These are phyloP conservation scores for Acipenser oxyrinchus DNA, from an alignment of 2,797 vertebrate genomes.

Conservation along the genomic window DNA sequence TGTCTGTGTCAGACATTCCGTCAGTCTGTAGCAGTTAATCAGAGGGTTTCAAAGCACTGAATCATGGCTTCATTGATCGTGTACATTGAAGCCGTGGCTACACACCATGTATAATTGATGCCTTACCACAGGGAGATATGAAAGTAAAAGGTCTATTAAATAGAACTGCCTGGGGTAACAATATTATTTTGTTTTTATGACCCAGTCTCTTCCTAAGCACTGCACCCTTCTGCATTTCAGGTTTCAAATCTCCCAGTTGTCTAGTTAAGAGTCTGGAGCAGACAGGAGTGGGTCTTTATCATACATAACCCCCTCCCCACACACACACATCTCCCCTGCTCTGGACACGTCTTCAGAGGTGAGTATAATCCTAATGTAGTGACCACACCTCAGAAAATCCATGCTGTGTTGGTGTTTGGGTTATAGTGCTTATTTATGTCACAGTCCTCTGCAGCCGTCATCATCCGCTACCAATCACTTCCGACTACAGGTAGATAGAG, in stretches of 20 bases:
- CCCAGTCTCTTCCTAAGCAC: no score
- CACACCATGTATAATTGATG: conserved; percentile 57
- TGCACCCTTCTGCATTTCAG: conserved; percentile 21
- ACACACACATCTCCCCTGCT: background rate
- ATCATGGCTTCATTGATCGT: conserved; percentile 57
- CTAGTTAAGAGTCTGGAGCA: background rate
- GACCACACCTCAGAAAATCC: no score
- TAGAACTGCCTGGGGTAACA: conserved; percentile 1
- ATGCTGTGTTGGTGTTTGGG: no score
- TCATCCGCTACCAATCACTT: no score
- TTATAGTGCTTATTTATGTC: no score
- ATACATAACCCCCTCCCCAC: background rate
- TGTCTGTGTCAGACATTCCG: conserved; percentile 43
- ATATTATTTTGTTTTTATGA: conserved; percentile 2
- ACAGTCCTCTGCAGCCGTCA: no score
- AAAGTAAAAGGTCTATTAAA: conserved; percentile 22
- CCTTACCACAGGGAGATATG: conserved; percentile 35
- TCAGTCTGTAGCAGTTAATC: conserved; percentile 34
- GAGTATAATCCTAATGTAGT: background rate
- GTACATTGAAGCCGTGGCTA: conserved; percentile 31
- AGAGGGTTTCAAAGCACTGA: conserved; percentile 44
- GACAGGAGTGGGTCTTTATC: background rate
- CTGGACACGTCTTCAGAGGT: background rate
- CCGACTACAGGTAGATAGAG: no score
- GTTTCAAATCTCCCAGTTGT: conserved; percentile 26